phyloP scores from a whole-genome alignment of 2,888 invertebrate species.

The Synanthedon myopaeformis region DNA sequence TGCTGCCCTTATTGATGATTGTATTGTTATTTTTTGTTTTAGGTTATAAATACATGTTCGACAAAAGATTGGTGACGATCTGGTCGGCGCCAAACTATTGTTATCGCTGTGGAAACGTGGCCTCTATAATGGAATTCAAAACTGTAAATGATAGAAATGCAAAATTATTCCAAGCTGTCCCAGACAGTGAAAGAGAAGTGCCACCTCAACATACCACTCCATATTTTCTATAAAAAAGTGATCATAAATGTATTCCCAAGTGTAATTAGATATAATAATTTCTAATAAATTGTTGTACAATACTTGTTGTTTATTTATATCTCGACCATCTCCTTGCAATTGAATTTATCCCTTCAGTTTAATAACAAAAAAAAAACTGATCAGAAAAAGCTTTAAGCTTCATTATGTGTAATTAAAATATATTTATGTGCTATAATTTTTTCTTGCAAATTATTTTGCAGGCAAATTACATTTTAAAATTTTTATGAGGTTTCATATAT shows the following conservation, averaged over 20 bases:
- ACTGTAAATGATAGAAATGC: conserved; percentile 81
- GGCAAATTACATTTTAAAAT: not conserved
- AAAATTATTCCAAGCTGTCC: conserved; percentile 95
- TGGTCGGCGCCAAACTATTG: conserved; percentile 99
- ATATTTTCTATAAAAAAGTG: conserved; percentile 85
- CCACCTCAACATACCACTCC: conserved; percentile 94
- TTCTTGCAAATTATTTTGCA: conserved; percentile 2
- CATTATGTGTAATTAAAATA: too few relatives aligned
- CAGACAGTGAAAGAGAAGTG: conserved; percentile 92
- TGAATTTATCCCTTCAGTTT: too few relatives aligned
- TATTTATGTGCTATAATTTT: not conserved
- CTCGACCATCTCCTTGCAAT: too few relatives aligned
- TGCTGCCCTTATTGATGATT: not conserved
- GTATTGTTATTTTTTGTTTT: conserved; percentile 23
- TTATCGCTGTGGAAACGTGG: conserved; percentile 98
- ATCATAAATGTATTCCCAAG: conserved; percentile 1
- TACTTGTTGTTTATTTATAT: too few relatives aligned
- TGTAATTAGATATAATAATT: conserved; percentile 3
- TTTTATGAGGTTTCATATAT: too few relatives aligned
- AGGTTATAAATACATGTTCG: conserved; percentile 99
- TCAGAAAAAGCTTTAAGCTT: too few relatives aligned
- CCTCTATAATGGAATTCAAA: conserved; percentile 93
- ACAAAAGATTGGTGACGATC: conserved; percentile 95
- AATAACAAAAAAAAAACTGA: too few relatives aligned
- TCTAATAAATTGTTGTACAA: conserved; percentile 48